Percentiles rank a stretch among this genome's conserved stretches.
These are phyloP conservation scores for Sebastes elongatus DNA, from an alignment of 2,797 vertebrate species.

Conservation along the genomic window DNA sequence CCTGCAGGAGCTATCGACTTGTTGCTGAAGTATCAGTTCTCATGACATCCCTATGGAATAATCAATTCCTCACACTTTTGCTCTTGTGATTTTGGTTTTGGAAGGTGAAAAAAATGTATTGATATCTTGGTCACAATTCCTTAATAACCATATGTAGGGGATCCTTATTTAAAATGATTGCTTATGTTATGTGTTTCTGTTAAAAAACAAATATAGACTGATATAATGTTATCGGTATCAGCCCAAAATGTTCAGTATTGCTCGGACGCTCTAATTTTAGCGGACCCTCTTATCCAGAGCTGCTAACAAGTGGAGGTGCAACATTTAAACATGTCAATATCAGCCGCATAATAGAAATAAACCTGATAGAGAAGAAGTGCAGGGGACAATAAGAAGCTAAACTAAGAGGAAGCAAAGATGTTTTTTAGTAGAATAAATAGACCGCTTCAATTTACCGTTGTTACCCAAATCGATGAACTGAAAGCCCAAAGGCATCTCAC, in stretches of 20 bases:
- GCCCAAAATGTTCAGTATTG: neutral
- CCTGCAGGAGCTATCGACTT: too few species aligned
- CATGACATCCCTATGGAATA: too few species aligned
- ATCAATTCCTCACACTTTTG: too few species aligned
- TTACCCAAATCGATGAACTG: constrained; percentile 8
- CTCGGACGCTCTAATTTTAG: neutral
- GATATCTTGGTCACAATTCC: too few species aligned
- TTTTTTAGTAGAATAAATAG: constrained; percentile 21
- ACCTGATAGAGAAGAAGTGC: neutral
- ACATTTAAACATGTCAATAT: neutral
- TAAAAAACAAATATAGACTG: neutral
- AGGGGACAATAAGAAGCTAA: neutral
- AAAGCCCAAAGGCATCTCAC: constrained; percentile 17
- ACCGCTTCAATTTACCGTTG: constrained; percentile 12
- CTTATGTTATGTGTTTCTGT: neutral
- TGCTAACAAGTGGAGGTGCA: neutral
- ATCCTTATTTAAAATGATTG: neutral
- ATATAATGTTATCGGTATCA: neutral
- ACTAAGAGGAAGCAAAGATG: neutral
- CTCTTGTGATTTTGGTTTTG: too few species aligned
- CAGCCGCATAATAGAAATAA: neutral
- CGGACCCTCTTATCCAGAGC: neutral
- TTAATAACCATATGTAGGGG: neutral
- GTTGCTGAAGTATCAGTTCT: too few species aligned
- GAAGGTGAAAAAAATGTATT: neutral